Base-by-base conservation (phyloP, 2,113 vertebrate species). In the Otus sunia region DNA sequence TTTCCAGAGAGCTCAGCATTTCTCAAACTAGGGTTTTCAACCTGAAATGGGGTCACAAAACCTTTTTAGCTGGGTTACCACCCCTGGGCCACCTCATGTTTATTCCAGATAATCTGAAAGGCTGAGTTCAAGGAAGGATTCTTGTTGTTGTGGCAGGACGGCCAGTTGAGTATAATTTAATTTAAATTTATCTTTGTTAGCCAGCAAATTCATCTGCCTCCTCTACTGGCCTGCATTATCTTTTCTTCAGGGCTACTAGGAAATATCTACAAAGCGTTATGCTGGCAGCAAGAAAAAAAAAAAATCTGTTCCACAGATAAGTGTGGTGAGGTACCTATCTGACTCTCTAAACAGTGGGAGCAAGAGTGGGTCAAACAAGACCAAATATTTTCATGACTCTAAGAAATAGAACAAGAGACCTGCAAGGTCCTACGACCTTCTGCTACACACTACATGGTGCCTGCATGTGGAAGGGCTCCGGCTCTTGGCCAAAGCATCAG, bases 1-100 rank as follows among this genome's bases (percentile, higher is more conserved):
- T 64, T 74, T 86, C 49, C 27, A 60, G 71, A 74, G 52, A 83
- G 75, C 66, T 96, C 94, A 96, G 96, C 92, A 50, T 50, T 95
- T 93, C 39, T 88, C 66, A 15, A 0, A 12, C 36, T 0, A 1
- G 29, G 71, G 43, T 69, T 73, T 75, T 43, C 45, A 76, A 62
- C 88, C 59, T 2, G 3, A 89, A 95, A 95, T 96, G 53, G 58
- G 96, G 92, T 94, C 85, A 66, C 43, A 23, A 53, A 62, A 82
- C 77, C 93, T 82, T 37, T 73, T 52, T 11, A 79, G 58, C 62
- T 18, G 14, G 85, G 85, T 93, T 49, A 39, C 66, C 62, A 79
- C 21, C 43, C 52, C 80, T 15, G 66, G 81, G 58, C 53, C 68
- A 55, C 36, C 29, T 37, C 5, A 6, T 27, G 19, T 60, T 86